Percentiles rank a stretch among this genome's conserved stretches.
Conservation (phyloP, 2,888 invertebrate genomes). For the Drosophila atripex region DNA sequence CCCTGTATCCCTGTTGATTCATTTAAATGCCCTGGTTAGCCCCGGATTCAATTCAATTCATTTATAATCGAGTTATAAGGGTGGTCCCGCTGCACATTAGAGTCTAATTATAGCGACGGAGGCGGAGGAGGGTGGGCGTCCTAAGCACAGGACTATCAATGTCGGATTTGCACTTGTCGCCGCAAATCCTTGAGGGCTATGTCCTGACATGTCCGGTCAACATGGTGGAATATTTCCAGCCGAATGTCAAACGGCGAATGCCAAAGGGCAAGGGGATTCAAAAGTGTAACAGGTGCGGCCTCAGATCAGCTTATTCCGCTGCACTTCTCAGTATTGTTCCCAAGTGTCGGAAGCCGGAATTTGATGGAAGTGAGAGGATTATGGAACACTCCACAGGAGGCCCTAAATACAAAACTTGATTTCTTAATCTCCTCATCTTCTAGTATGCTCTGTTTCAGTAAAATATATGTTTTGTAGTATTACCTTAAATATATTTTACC, state of each 20-base stretch:
- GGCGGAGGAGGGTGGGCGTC: slow-evolving; percentile 44
- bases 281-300: slow-evolving; percentile 76
- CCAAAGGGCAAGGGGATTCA: slow-evolving; percentile 12
- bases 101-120: slow-evolving; percentile 74
- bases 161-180: slow-evolving; percentile 68
- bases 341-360: slow-evolving; percentile 61
- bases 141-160: slow-evolving; percentile 52
- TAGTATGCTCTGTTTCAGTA: too few relatives aligned
- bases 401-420: slow-evolving; percentile 6
- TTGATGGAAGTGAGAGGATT: slow-evolving; percentile 7
- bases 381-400: slow-evolving; percentile 10
- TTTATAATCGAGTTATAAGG: slow-evolving; percentile 79
- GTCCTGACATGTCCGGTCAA: slow-evolving; percentile 73
- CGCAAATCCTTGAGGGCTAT: slow-evolving; percentile 64
- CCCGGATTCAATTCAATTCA: slow-evolving; percentile 61
- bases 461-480: too few relatives aligned
- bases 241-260: slow-evolving; percentile 21
- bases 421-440: too few relatives aligned
- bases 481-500: not conserved
- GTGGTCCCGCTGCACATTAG: slow-evolving; percentile 66
- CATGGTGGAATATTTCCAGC: slow-evolving; percentile 60
- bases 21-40: slow-evolving; percentile 54
- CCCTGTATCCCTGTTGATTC: slow-evolving; percentile 53
- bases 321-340: slow-evolving; percentile 33
- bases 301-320: slow-evolving; percentile 60